Percentiles rank a stretch among this genome's conserved stretches.
These are phyloP conservation scores for Rhopalosiphum nymphaeae DNA, from an alignment of 2,888 invertebrate species.

Conservation along the genomic window DNA sequence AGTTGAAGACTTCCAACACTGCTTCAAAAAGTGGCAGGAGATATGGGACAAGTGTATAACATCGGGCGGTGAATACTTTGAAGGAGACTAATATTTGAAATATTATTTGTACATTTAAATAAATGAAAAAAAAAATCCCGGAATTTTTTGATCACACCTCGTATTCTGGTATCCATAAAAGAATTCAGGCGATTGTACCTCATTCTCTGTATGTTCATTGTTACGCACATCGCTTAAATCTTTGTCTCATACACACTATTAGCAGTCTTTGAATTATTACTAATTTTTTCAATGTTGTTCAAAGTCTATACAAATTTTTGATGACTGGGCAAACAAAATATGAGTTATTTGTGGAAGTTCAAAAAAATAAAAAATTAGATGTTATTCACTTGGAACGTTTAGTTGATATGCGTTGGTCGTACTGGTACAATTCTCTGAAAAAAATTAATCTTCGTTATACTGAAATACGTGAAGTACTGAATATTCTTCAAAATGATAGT, in stretches of 20 bases:
- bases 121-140: too few relatives aligned
- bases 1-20: too few relatives aligned
- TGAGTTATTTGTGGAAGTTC: conserved; percentile 8
- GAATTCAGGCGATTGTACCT: conserved; percentile 42
- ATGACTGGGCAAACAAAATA: conserved; percentile 44
- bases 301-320: conserved; percentile 23
- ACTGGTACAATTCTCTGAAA: conserved; percentile 26
- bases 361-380: conserved; percentile 22
- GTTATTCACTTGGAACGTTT: conserved; percentile 25
- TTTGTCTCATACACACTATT: conserved; percentile 19
- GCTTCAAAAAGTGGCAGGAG: too few relatives aligned
- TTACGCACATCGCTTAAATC: conserved; percentile 9
- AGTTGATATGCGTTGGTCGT: conserved; percentile 1
- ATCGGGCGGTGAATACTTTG: too few relatives aligned
- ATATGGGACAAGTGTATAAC: too few relatives aligned
- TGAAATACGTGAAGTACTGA: conserved; percentile 20
- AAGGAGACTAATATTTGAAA: too few relatives aligned
- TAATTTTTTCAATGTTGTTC: conserved; percentile 21
- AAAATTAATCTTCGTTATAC: conserved; percentile 16
- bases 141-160: too few relatives aligned
- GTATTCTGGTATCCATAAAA: conserved; percentile 67
- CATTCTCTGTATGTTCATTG: conserved; percentile 21
- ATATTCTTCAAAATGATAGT: conserved; percentile 16
- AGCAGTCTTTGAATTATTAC: conserved; percentile 1
- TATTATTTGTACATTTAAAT: too few relatives aligned